Evolutionary conservation across 1,140 invertebrate species (phyloP), one percentile per base, ranked within the genome.

Genomic region (Planococcus citri): DNA sequence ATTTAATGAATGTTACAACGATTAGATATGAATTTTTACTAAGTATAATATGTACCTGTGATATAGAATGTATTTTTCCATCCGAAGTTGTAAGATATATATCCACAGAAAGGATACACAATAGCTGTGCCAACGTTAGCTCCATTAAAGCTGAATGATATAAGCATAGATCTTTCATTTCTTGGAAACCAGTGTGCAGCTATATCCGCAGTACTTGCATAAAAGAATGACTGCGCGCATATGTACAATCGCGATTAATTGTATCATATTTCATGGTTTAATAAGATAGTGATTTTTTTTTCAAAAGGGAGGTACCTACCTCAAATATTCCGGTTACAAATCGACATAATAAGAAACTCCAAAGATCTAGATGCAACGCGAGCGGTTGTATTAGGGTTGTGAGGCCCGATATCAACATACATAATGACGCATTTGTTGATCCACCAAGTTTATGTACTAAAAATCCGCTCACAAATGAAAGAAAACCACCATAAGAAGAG

Each of bases 181-280:
- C 88, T 86, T 27, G 92, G 93, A 21, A 90, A 87, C 92, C 93
- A 95, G 70, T 84, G 82, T 3, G 88, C 87, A 57, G 90, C 77
- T 86, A 91, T 89, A 37, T 84, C 86, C 76, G 90, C 87, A 88
- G 90, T 90, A 1, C 88, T 85, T 68, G 88, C 88, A 37, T 37
- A 37, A 37, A 14, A 6, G 33, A 37, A 37, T n/a, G n/a, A n/a
- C n/a, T n/a, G n/a, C n/a, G n/a, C n/a, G n/a, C n/a, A n/a, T n/a
- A n/a, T n/a, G n/a, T n/a, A n/a, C n/a, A n/a, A n/a, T n/a, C n/a
- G n/a, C n/a, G n/a, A n/a, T n/a, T n/a, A n/a, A n/a, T n/a, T n/a
- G n/a, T n/a, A n/a, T n/a, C n/a, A n/a, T n/a, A n/a, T n/a, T n/a
- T n/a, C n/a, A n/a, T n/a, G n/a, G n/a, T n/a, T n/a, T n/a, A n/a